Conservation (phyloP, 2,797 vertebrate species). For the Lophius americanus region DNA sequence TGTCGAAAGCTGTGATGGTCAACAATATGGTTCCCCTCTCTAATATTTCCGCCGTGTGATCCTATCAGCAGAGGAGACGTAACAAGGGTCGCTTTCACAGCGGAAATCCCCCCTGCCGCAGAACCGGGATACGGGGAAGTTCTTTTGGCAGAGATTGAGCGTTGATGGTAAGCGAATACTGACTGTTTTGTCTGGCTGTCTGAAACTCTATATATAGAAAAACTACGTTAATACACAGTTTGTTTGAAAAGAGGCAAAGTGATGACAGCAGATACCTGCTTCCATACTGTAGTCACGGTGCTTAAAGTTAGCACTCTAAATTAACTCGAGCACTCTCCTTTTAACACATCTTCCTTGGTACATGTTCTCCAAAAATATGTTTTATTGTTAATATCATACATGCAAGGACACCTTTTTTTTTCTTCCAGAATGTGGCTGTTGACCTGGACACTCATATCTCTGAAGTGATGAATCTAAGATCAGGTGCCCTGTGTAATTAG, state of each 20-base stretch:
- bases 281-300: conserved; percentile 3
- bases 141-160: conserved; percentile 27
- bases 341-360: conserved; percentile 13
- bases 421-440: not conserved
- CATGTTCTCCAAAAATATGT: not conserved
- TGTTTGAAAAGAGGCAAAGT: not conserved
- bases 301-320: not conserved
- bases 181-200: conserved; percentile 6
- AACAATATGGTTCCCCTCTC: conserved; percentile 33
- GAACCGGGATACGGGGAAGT: conserved; percentile 22
- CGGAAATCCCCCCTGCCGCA: conserved; percentile 41
- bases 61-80: conserved; percentile 34
- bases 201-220: conserved; percentile 5
- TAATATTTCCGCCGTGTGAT: conserved; percentile 46
- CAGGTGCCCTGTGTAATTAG: conserved; percentile 4
- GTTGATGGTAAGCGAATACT: conserved; percentile 17
- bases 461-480: conserved; percentile 25
- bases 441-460: conserved; percentile 16
- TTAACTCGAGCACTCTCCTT: conserved; percentile 10
- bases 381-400: conserved; percentile 4
- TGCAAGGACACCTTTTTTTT: conserved; percentile 7
- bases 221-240: conserved; percentile 4
- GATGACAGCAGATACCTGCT: conserved; percentile 13
- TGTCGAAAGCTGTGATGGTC: conserved; percentile 21
- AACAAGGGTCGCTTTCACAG: conserved; percentile 47